Evolutionary conservation across 1,140 invertebrate species (phyloP).

Genomic region (Drosophila gunungcola): DNA sequence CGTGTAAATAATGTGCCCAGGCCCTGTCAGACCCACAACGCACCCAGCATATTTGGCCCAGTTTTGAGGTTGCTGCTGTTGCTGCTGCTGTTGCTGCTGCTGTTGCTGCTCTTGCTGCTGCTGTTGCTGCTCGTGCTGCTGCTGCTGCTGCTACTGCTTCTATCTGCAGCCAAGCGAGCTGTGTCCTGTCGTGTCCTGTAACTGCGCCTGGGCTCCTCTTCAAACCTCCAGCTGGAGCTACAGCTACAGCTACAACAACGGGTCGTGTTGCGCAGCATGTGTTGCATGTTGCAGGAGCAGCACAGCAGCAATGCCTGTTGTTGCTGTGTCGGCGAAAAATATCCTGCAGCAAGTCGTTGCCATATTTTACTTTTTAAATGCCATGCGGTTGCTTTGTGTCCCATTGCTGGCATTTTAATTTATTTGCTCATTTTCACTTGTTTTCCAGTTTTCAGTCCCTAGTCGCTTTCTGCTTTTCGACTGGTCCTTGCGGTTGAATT

Average conservation of each 20-base stretch:
- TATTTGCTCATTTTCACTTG: conserved; percentile 80
- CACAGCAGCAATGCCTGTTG: conserved; percentile 21
- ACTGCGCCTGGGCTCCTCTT: conserved; percentile 26
- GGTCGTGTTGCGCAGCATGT: conserved; percentile 77
- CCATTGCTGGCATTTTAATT: conserved; percentile 69
- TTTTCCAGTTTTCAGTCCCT: conserved; percentile 48
- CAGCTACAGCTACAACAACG: conserved; percentile 47
- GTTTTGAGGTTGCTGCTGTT: conserved; percentile 44
- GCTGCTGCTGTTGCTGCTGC: too few relatives aligned
- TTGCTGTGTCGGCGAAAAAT: conserved; percentile 71
- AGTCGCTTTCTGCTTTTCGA: conserved; percentile 2
- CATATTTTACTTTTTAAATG: conserved; percentile 83
- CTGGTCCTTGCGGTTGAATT: conserved; percentile 35
- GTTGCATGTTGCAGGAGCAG: conserved; percentile 66
- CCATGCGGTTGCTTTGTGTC: conserved; percentile 56
- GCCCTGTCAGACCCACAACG: conserved; percentile 52
- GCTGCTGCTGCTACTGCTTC: conserved; percentile 12
- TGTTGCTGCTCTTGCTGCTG: too few relatives aligned
- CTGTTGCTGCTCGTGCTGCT: conserved; percentile 11
- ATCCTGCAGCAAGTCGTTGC: conserved; percentile 74
- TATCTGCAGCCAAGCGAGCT: conserved; percentile 38
- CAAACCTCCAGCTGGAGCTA: conserved; percentile 47
- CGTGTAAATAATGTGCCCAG: conserved; percentile 76
- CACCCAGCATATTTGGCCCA: conserved; percentile 50
- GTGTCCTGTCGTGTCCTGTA: conserved; percentile 46